Conservation (phyloP, 2,888 invertebrate genomes). For the Digitonthophagus gazella region DNA sequence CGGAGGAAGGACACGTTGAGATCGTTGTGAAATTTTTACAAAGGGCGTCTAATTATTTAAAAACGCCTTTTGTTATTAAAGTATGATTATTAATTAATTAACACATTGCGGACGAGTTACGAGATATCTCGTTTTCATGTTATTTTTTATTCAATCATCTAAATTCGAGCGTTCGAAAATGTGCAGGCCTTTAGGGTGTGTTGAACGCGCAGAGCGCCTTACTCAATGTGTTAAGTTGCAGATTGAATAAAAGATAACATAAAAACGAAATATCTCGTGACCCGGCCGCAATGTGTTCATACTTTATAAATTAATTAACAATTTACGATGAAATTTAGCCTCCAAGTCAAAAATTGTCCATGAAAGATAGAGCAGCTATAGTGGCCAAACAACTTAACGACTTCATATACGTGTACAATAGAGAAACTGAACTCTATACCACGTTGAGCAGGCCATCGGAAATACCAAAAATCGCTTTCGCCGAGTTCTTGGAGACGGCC, state of each 20-base stretch:
- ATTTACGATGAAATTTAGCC: conserved; percentile 58
- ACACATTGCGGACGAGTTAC: too few relatives aligned
- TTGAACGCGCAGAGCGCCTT: too few relatives aligned
- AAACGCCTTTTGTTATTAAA: conserved; percentile 66
- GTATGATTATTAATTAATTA: conserved; percentile 44
- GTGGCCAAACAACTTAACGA: conserved; percentile 82
- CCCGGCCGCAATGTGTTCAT: not conserved
- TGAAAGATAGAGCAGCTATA: conserved; percentile 80
- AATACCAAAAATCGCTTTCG: conserved; percentile 57
- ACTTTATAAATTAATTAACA: conserved; percentile 3
- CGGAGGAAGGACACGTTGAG: conserved; percentile 61
- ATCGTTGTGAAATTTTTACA: conserved; percentile 75
- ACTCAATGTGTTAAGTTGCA: too few relatives aligned
- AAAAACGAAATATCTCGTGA: too few relatives aligned
- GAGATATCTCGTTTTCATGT: too few relatives aligned
- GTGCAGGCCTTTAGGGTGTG: too few relatives aligned
- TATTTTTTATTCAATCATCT: too few relatives aligned
- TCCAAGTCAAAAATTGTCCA: conserved; percentile 69
- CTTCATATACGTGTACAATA: conserved; percentile 78
- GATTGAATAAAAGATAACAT: too few relatives aligned
- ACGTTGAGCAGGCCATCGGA: conserved; percentile 64
- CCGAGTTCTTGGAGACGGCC: conserved; percentile 61
- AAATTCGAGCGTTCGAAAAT: too few relatives aligned
- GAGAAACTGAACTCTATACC: conserved; percentile 76
- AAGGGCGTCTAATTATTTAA: conserved; percentile 67